phyloP scores from a whole-genome alignment of 2,113 vertebrate species.

The Nettapus auritus region DNA sequence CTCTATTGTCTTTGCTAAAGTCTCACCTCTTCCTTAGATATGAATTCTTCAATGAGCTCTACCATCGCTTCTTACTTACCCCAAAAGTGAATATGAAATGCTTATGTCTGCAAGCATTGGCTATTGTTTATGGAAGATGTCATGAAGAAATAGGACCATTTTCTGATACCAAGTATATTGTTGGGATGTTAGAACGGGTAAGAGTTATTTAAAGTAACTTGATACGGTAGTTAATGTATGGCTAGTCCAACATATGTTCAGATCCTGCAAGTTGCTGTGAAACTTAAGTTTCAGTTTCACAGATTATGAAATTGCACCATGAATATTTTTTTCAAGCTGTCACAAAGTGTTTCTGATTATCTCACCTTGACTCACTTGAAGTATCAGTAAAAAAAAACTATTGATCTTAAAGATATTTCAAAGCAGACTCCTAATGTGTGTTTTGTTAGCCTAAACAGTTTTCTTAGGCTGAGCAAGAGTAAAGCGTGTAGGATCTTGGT shows the following conservation, averaged over 20 bases:
- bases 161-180: conserved; percentile 94
- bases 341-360: neutral
- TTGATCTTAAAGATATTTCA: neutral
- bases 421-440: neutral
- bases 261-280: neutral
- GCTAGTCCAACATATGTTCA: neutral
- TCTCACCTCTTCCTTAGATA: conserved; percentile 78
- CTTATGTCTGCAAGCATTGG: conserved; percentile 95
- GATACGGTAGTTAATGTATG: neutral
- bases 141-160: conserved; percentile 96
- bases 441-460: neutral
- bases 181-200: conserved; percentile 97
- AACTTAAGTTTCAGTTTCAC: neutral
- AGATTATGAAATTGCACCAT: neutral
- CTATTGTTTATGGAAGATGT: conserved; percentile 97
- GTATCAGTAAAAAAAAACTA: neutral
- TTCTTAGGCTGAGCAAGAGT: neutral
- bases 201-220: conserved; percentile 45
- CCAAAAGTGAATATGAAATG: conserved; percentile 99
- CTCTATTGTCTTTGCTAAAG: neutral
- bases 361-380: neutral
- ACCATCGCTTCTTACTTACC: conserved; percentile 97
- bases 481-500: neutral
- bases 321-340: neutral
- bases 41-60: conserved; percentile 98